These are phyloP conservation scores for Amiota communis DNA, from an alignment of 2,888 invertebrate species.

Conservation along the genomic window DNA sequence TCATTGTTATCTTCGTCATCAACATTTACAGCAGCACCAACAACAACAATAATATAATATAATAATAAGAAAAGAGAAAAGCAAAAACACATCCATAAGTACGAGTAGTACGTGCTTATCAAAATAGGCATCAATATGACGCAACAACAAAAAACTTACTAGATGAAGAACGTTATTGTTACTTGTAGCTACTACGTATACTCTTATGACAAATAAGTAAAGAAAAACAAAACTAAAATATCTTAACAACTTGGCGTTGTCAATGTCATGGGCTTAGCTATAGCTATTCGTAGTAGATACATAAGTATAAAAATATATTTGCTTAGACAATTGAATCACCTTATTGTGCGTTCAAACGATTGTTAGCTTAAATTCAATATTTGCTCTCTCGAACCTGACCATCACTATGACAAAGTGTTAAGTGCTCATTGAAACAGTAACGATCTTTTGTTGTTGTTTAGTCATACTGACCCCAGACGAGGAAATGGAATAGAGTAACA, in stretches of 20 bases:
- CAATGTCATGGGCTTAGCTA: conserved; percentile 11
- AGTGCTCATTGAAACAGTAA: not conserved
- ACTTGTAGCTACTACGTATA: too few species aligned
- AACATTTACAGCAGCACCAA: conserved; percentile 1
- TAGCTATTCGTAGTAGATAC: not conserved
- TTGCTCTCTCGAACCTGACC: not conserved
- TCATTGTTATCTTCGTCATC: conserved; percentile 14
- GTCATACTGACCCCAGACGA: not conserved
- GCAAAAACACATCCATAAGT: not conserved
- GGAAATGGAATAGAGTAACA: not conserved
- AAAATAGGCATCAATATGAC: too few species aligned
- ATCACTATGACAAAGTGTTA: conserved; percentile 16
- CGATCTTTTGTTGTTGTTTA: not conserved
- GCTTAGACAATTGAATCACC: conserved; percentile 13
- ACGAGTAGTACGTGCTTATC: too few species aligned
- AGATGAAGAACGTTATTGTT: too few species aligned
- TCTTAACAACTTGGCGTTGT: not conserved
- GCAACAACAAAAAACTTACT: too few species aligned
- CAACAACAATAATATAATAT: not conserved
- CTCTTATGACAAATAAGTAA: too few species aligned
- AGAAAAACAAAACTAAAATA: too few species aligned
- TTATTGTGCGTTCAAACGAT: not conserved
- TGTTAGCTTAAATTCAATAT: conserved; percentile 3
- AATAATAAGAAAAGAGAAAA: not conserved
- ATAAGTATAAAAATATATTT: too few species aligned